These are phyloP conservation scores for Periophthalmus modestus DNA, from an alignment of 2,113 vertebrate genomes.

Conservation along the genomic window DNA sequence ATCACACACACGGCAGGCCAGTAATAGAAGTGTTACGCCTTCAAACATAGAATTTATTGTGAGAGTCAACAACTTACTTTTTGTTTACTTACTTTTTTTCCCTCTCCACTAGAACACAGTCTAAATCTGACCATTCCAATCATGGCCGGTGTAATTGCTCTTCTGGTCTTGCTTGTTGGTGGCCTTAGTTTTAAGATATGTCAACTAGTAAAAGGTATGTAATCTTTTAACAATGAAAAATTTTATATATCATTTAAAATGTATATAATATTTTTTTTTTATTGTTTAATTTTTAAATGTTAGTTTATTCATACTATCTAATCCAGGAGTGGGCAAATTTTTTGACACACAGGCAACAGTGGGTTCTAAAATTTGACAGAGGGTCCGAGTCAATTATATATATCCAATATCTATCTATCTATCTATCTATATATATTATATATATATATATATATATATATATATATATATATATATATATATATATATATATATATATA, in stretches of 20 bases:
- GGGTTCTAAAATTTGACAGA: too few species aligned
- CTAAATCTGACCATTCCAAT: neutral
- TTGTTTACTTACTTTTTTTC: neutral
- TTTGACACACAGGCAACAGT: too few species aligned
- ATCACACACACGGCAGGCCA: neutral
- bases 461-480: too few species aligned
- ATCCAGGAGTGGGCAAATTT: too few species aligned
- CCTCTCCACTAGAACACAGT: neutral
- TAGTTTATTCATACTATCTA: neutral
- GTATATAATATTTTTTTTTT: neutral
- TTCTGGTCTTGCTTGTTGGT: neutral
- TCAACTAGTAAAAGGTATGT: neutral
- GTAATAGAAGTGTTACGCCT: neutral
- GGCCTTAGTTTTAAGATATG: neutral
- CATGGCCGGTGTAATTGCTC: neutral
- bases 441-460: too few species aligned
- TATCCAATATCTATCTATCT: too few species aligned
- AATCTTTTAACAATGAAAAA: neutral
- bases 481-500: too few species aligned
- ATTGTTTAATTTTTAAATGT: neutral
- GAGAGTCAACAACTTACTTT: neutral
- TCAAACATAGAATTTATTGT: neutral
- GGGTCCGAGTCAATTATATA: too few species aligned
- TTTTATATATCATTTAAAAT: too few species aligned
- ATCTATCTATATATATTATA: too few species aligned